Base-by-base conservation (phyloP, 2,797 vertebrate genomes). In the Oreortyx pictus region DNA sequence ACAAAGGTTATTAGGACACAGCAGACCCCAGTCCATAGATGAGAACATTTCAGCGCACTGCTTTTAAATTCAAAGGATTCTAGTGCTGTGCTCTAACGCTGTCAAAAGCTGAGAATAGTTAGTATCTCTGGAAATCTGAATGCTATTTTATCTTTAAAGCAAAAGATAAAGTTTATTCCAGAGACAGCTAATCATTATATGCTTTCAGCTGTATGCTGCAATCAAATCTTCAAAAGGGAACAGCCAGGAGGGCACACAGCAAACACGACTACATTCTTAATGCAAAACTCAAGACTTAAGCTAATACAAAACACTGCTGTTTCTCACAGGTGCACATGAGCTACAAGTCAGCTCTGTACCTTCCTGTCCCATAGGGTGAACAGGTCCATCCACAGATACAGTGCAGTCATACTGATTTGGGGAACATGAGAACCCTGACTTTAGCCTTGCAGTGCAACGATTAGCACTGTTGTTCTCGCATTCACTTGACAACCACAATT, bases 1-100 rank as follows among this genome's bases (percentile, higher is more conserved):
- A 84, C 4, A 86, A 57, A 84, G 49, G 75, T 66, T 39, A 71
- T 25, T 19, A 41, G 41, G 56, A 43, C 57, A 46, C 11, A 14
- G 18, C 0, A 7, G 15, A 44, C 22, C 12, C 17, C 17, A 5
- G 23, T 50, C 35, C 6, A 41, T 1, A 29, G 43, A 24, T 0
- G 1, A 4, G 5, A 60, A 64, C 17, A 8, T 33, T 62, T 11
- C 37, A 3, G 2, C 29, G 8, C 16, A 25, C 20, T 33, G 27
- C 44, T 67, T 41, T 43, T 29, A 62, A 81, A 47, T 54, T 60
- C 37, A 64, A 23, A 47, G 9, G 44, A 5, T 64, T 59, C 66
- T 29, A 68, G 14, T 8, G 6, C 14, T 33, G 44, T 0, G 1
- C 39, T 33, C 27, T 8, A 68, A 16, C 8, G 12, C 66, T 17